Evolutionary conservation across 2,113 vertebrate species (phyloP), one percentile per base, ranked within the genome.

Genomic region (Thamnophis sirtalis): DNA sequence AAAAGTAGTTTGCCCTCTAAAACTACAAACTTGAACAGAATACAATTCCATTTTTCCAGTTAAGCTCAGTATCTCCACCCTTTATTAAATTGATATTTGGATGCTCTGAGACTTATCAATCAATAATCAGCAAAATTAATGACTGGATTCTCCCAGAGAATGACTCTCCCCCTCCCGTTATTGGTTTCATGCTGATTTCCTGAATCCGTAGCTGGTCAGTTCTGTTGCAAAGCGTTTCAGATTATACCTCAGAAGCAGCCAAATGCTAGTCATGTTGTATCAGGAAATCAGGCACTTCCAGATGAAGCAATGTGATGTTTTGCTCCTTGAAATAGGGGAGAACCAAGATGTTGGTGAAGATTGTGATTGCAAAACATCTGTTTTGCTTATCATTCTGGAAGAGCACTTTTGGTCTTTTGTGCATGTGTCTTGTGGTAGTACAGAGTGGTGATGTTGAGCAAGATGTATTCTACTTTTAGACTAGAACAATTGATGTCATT

Each of bases 401-500:
- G 80, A 94, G n/a, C 22, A 87, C 51, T 94, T 88, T 92, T 96
- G 49, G 90, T 95, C 63, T 95, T 87, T 87, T 92, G 92, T 87
- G 84, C 94, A n/a, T 93, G 73, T 80, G 33, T 86, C 94, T 96
- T 96, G 87, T 94, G 73, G 89, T 95, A 96, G 92, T 96, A 85
- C 73, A 89, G 87, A 95, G 86, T 95, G 89, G 87, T 94, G 89
- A 94, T 93, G 91, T 92, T 91, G 93, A 92, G 5, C 13, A 89
- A 94, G 92, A 84, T 94, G 88, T 91, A 91, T 2, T 89, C 54
- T 95, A 92, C 38, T 8, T 91, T 88, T 96, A 91, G 95, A 92
- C 63, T 96, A 94, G 93, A 93, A 89, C 91, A 91, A 58, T 93
- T 91, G 93, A 60, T 53, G 54, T 58, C 90, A 91, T 19, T 91